Evolutionary conservation across 2,888 invertebrate genomes (phyloP), one percentile per base, ranked within the genome.

Genomic region (Acholoe squamosa): DNA sequence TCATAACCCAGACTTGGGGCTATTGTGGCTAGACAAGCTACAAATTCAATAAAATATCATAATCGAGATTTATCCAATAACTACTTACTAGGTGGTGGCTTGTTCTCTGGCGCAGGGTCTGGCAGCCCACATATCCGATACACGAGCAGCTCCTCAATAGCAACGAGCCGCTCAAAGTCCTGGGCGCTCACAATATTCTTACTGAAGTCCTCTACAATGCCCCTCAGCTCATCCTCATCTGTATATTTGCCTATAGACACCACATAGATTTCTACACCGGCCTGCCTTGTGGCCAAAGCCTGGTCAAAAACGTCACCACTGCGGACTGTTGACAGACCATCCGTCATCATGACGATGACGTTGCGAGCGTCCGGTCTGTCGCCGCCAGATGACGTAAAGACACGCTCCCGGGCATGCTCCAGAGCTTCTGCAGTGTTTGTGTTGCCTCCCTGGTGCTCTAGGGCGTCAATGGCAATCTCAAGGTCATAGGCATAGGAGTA

Each of bases 41-140:
- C n/a, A n/a, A n/a, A n/a, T n/a, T n/a, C n/a, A n/a, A n/a, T n/a
- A n/a, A n/a, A n/a, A n/a, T n/a, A n/a, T n/a, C n/a, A n/a, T n/a
- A n/a, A n/a, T n/a, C n/a, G n/a, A n/a, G n/a, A n/a, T n/a, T n/a
- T n/a, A n/a, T n/a, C n/a, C n/a, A n/a, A n/a, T n/a, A n/a, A n/a
- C n/a, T 43, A 61, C 86, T 86, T 25, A 86, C 86, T 28, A 12
- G 52, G 25, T 1, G 86, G 86, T 22, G 86, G 28, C 28, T 52
- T 28, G 54, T 52, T 43, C 1, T 89, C 89, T 12, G 76, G 61
- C 16, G 22, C 89, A 5, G 91, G 90, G 54, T 90, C 91, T 3
- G 91, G 91, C 89, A 90, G 61, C 51, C 76, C 52, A 51, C 91
- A 91, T 33, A 90, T 31, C 10, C 91, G 80, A 71, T 89, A 54